These are phyloP conservation scores for Anableps anableps DNA, from an alignment of 2,797 vertebrate genomes.

Conservation along the genomic window DNA sequence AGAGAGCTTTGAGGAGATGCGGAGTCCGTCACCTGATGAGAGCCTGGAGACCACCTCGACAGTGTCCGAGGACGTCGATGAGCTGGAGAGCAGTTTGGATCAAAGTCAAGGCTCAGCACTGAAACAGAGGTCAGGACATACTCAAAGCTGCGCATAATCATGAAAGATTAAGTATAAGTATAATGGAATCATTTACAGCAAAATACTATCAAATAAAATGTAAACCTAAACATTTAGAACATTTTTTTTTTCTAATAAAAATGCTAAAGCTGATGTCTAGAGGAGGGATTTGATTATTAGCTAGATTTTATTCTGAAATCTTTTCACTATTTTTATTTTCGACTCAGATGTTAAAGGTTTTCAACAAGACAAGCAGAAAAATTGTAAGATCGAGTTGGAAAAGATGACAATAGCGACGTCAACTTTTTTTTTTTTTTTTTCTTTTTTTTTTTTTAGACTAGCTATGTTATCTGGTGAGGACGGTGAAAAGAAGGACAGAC, in stretches of 20 bases:
- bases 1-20: slow-evolving; percentile 70
- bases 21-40: slow-evolving; percentile 59
- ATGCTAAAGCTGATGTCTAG: too few relatives aligned
- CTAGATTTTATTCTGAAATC: not conserved
- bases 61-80: slow-evolving; percentile 79
- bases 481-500: slow-evolving; percentile 53
- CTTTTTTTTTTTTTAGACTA: slow-evolving; percentile 62
- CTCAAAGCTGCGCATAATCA: not conserved
- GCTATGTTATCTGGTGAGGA: slow-evolving; percentile 60
- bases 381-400: not conserved
- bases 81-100: slow-evolving; percentile 80
- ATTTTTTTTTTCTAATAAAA: too few relatives aligned
- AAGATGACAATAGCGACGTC: not conserved
- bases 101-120: slow-evolving; percentile 68
- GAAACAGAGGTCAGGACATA: slow-evolving; percentile 74
- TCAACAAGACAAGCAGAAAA: not conserved
- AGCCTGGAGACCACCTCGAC: slow-evolving; percentile 70
- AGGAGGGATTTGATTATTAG: not conserved
- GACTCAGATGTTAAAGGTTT: not conserved
- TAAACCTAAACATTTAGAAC: not conserved
- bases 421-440: too few relatives aligned
- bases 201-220: not conserved
- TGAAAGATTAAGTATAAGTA: not conserved
- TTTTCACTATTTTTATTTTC: not conserved
- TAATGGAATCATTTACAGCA: not conserved